A percentile compares a stretch with the other conserved stretches of the same genome.
These are phyloP conservation scores for Nannospalax galili DNA, from an alignment of 2,113 vertebrate species.

Conservation along the genomic window DNA sequence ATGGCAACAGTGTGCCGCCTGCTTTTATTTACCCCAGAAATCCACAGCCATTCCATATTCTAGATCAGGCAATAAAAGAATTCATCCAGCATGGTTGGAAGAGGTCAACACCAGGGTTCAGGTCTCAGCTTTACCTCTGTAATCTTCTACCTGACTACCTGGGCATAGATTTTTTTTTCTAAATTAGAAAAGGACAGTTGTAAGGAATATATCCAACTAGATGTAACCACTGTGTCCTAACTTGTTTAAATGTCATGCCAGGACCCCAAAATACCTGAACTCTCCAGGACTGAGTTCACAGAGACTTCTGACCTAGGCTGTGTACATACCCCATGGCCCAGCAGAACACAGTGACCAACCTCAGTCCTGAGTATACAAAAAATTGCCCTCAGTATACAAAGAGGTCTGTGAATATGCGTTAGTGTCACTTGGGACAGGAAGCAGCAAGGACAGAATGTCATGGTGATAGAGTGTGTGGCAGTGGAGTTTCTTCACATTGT, in stretches of 20 bases:
- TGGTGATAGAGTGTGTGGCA: not conserved
- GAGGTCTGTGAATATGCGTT: not conserved
- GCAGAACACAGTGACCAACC: not conserved
- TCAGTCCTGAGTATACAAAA: too few relatives aligned
- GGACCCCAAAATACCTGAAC: not conserved
- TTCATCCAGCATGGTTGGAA: not conserved
- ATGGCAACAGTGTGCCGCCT: not conserved
- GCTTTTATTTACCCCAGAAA: not conserved
- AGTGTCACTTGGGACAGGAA: not conserved
- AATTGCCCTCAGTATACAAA: not conserved
- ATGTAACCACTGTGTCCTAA: not conserved
- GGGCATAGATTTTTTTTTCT: not conserved
- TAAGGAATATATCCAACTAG: not conserved
- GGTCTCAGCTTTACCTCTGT: not conserved
- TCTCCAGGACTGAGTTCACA: not conserved
- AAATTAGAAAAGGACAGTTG: not conserved
- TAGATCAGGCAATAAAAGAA: not conserved
- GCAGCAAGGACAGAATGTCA: not conserved
- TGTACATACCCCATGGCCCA: not conserved
- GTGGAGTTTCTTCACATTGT: not conserved
- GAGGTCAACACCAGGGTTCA: not conserved
- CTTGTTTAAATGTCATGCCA: not conserved
- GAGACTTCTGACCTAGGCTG: not conserved
- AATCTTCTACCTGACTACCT: not conserved
- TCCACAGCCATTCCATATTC: rapidly evolving